Base-by-base conservation (phyloP, 2,797 vertebrate species). In the Macroramphosus scolopax region DNA sequence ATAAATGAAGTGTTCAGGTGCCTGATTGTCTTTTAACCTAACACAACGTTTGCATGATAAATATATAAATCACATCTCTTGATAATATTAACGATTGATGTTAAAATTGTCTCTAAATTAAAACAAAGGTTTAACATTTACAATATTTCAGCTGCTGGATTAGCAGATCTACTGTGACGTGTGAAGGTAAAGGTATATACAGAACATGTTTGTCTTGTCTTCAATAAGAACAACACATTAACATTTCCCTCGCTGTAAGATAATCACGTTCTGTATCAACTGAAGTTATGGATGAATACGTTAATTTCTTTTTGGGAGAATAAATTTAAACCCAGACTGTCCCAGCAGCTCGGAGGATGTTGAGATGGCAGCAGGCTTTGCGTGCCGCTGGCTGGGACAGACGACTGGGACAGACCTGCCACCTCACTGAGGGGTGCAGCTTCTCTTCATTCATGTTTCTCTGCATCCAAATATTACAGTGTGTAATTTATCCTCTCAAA, bases 401-500 rank as follows among this genome's bases (percentile, higher is more conserved):
- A 66, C 46, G n/a, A n/a, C n/a, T n/a, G n/a, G n/a, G n/a, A n/a
- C n/a, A n/a, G n/a, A n/a, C n/a, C 68, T 66, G 51, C 34, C 47
- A 60, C 51, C 63, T 60, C 60, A 26, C 58, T 16, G 62, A 63
- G 63, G 63, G 66, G 68, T 68, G n/a, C 59, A 50, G 24, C 30
- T 43, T 66, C 58, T 22, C 69, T 72, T 72, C 38, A 65, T 70
- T 61, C 15, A 1, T 75, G 63, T 72, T 52, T 69, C 49, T 37
- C 70, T 31, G 34, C 11, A 56, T 53, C 56, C 60, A 78, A 58
- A 84, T 75, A 80, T 75, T 74, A 63, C 62, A 68, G 44, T 42
- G 16, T 78, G 67, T 77, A 80, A 86, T 84, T 79, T 70, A 82
- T 72, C 77, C 76, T 57, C 45, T 46, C 37, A 57, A 63, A 67